Conservation (phyloP, 2,888 invertebrate species). For the Pseudanteris insignis region DNA sequence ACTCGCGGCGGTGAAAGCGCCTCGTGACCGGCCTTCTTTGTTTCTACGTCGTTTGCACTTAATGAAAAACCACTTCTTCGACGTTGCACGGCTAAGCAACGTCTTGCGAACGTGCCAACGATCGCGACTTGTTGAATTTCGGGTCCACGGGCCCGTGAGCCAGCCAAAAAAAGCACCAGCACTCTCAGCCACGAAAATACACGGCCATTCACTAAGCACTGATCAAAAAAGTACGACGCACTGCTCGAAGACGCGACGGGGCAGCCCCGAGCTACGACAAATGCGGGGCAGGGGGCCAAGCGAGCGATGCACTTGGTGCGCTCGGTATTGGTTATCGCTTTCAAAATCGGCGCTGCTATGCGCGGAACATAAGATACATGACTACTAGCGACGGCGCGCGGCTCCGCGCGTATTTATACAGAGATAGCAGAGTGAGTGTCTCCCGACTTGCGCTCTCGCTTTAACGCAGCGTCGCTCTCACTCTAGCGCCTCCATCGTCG, state of each 20-base stretch:
- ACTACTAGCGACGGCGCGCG: slow-evolving; percentile 59
- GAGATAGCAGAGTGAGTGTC: slow-evolving; percentile 51
- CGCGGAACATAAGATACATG: slow-evolving; percentile 56
- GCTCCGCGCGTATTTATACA: slow-evolving; percentile 63
- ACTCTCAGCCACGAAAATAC: slow-evolving; percentile 1
- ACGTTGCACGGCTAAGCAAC: neutral
- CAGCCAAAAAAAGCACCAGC: slow-evolving; percentile 4
- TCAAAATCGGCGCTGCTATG: slow-evolving; percentile 48
- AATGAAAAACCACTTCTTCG: slow-evolving; percentile 1
- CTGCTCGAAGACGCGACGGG: no score
- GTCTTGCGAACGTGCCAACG: no score
- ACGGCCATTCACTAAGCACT: neutral
- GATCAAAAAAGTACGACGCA: no score
- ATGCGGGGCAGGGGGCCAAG: neutral
- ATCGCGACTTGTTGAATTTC: no score
- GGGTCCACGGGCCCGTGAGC: no score
- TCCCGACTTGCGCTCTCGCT: slow-evolving; percentile 45
- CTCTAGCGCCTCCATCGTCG: slow-evolving; percentile 39
- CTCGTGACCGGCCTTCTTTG: slow-evolving; percentile 14
- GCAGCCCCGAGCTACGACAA: no score
- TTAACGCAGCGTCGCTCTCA: neutral
- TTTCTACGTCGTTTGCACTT: slow-evolving; percentile 17
- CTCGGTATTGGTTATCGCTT: slow-evolving; percentile 11
- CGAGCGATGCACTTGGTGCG: neutral
- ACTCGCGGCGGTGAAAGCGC: slow-evolving; percentile 30